phyloP scores from a whole-genome alignment of 2,888 invertebrate genomes.

The Plusia festucae region DNA sequence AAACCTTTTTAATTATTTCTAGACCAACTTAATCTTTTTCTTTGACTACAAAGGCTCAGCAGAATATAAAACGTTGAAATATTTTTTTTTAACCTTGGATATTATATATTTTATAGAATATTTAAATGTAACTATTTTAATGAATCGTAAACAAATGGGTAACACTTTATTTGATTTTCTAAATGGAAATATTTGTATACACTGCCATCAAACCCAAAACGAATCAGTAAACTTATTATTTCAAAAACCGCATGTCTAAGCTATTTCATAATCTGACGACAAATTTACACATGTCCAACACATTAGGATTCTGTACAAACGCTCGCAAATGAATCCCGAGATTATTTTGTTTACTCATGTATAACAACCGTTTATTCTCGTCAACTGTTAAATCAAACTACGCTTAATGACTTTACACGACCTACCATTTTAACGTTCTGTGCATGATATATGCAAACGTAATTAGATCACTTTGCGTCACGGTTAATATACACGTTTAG shows the following conservation, averaged over 20 bases:
- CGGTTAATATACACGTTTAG: conserved; percentile 40
- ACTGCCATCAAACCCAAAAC: too few relatives aligned
- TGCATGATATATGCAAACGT: conserved; percentile 46
- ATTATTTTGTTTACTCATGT: conserved; percentile 43
- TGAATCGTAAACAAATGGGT: too few relatives aligned
- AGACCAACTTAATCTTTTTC: too few relatives aligned
- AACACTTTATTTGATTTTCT: too few relatives aligned
- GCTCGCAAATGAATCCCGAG: conserved; percentile 42
- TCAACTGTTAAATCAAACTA: conserved; percentile 58
- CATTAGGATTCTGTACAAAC: conserved; percentile 52
- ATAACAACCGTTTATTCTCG: conserved; percentile 26
- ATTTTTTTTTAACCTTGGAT: too few relatives aligned
- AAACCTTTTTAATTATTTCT: too few relatives aligned
- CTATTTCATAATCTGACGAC: conserved; percentile 16
- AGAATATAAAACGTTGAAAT: too few relatives aligned
- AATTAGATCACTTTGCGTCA: conserved; percentile 44
- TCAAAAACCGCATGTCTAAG: background rate
- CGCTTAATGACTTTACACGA: conserved; percentile 48
- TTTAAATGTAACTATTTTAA: too few relatives aligned
- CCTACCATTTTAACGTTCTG: conserved; percentile 48
- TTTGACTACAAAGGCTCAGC: too few relatives aligned
- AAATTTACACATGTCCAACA: conserved; percentile 28
- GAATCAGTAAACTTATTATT: background rate
- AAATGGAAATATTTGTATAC: too few relatives aligned
- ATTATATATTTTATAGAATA: too few relatives aligned